A percentile compares a stretch with the other conserved stretches of the same genome.
phyloP scores from a whole-genome alignment of 2,888 invertebrate species.

The Drosophila algonquin region DNA sequence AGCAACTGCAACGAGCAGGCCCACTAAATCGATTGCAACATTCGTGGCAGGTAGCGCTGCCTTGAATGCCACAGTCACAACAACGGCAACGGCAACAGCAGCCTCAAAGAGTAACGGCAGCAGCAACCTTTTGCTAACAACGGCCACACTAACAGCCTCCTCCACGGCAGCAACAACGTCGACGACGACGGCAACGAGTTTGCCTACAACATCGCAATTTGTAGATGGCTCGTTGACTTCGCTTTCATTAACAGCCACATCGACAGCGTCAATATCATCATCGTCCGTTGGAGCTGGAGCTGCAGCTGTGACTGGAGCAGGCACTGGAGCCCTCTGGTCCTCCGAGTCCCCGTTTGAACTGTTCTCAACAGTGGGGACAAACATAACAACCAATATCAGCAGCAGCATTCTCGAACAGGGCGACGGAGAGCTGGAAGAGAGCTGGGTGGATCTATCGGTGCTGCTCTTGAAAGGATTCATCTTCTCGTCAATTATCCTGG shows the following conservation, averaged over 20 bases:
- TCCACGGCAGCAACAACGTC: not conserved
- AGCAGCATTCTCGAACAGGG: slow-evolving; percentile 32
- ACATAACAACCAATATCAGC: slow-evolving; percentile 56
- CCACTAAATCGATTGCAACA: slow-evolving; percentile 66
- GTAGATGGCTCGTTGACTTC: slow-evolving; percentile 76
- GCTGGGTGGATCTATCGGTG: slow-evolving; percentile 86
- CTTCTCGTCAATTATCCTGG: slow-evolving; percentile 93
- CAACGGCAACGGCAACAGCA: slow-evolving; percentile 25
- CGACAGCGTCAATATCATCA: slow-evolving; percentile 43
- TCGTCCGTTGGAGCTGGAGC: not conserved
- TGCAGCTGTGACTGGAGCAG: not conserved
- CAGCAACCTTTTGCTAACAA: slow-evolving; percentile 39
- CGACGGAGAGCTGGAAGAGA: slow-evolving; percentile 60
- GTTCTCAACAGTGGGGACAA: slow-evolving; percentile 57
- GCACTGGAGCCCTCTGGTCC: slow-evolving; percentile 12
- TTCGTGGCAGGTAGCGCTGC: slow-evolving; percentile 60
- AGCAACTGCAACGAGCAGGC: slow-evolving; percentile 43
- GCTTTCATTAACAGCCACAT: slow-evolving; percentile 64
- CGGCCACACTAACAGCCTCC: slow-evolving; percentile 34
- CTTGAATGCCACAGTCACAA: slow-evolving; percentile 43
- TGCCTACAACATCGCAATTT: slow-evolving; percentile 64
- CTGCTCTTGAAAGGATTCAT: slow-evolving; percentile 90
- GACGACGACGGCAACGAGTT: slow-evolving; percentile 46
- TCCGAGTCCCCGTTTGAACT: slow-evolving; percentile 55
- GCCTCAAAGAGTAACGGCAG: slow-evolving; percentile 33